Evolutionary conservation across 1,140 invertebrate species (phyloP), one percentile per base, ranked within the genome.

Genomic region (Drosophila lini): DNA sequence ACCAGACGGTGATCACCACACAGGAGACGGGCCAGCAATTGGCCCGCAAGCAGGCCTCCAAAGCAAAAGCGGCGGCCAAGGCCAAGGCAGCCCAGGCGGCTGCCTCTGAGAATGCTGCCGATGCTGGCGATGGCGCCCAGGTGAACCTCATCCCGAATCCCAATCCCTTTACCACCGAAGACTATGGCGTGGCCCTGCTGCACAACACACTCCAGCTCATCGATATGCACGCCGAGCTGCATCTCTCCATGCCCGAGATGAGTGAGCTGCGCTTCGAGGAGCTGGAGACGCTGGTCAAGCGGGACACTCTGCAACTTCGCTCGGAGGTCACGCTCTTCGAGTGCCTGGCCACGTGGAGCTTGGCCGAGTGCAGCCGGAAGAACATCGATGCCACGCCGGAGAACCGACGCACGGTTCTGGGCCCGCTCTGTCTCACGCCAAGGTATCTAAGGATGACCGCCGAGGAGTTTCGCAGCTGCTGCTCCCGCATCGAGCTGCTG

Each of bases 131-230:
- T 31, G 56, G 45, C 3, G 81, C 68, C 28, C 80, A 84, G 55
- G 15, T 48, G 11, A 83, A 84, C 65, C 84, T 84, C 28, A 89
- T 89, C 58, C 77, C 84, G n/a, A 91, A 91, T 41, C 79, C 91
- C 5, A 90, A 89, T 82, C 91, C 88, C 41, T 91, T 92, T 60
- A 92, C 91, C 59, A 90, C 91, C 63, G 91, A 92, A 53, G 92
- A 92, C 34, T 91, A 81, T 40, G 80, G 92, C 36, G 84, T 88
- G 31, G 91, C 91, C 15, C 52, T 92, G 60, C 65, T 92, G 16
- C 89, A 88, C 63, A 92, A 92, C 52, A 78, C 90, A 0, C 76
- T 92, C 10, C 92, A 92, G 57, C 63, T 92, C 16, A 92, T 92
- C 45, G 91, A 92, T 13, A 92, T 92, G 91, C 81, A 91, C 11